These are phyloP conservation scores for Acleris literana DNA, from an alignment of 2,888 invertebrate species.

Conservation along the genomic window DNA sequence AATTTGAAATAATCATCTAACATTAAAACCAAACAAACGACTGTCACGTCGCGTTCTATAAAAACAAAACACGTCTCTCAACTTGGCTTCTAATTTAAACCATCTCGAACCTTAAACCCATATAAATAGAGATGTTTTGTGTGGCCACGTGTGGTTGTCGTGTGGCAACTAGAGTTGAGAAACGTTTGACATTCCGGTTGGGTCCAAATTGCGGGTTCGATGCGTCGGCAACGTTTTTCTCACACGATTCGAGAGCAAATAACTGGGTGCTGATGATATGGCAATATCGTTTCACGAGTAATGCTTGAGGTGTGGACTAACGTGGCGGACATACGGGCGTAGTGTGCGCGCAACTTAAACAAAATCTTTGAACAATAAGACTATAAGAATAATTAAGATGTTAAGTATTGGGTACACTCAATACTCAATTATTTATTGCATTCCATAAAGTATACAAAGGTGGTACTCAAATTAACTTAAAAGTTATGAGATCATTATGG, in stretches of 20 bases:
- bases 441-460: too few species aligned
- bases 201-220: constrained; percentile 71
- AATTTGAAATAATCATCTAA: constrained; percentile 41
- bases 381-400: neutral
- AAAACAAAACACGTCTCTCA: constrained; percentile 33
- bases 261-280: constrained; percentile 78
- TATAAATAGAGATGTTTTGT: constrained; percentile 4
- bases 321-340: constrained; percentile 44
- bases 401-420: too few species aligned
- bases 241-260: constrained; percentile 81
- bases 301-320: constrained; percentile 63
- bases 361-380: neutral
- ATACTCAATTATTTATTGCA: too few species aligned
- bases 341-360: neutral
- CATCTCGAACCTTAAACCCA: constrained; percentile 3
- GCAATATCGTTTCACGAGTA: constrained; percentile 70
- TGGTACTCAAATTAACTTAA: too few species aligned
- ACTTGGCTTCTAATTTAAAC: neutral
- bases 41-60: constrained; percentile 53
- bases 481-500: too few species aligned
- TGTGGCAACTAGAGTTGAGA: constrained; percentile 34
- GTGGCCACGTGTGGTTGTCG: constrained; percentile 16
- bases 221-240: constrained; percentile 73
- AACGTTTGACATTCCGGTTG: constrained; percentile 77
- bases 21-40: constrained; percentile 59